A percentile compares a stretch with the other conserved stretches of the same genome.
These are phyloP conservation scores for Cottus gobio DNA, from an alignment of 2,113 vertebrate species.

Conservation along the genomic window DNA sequence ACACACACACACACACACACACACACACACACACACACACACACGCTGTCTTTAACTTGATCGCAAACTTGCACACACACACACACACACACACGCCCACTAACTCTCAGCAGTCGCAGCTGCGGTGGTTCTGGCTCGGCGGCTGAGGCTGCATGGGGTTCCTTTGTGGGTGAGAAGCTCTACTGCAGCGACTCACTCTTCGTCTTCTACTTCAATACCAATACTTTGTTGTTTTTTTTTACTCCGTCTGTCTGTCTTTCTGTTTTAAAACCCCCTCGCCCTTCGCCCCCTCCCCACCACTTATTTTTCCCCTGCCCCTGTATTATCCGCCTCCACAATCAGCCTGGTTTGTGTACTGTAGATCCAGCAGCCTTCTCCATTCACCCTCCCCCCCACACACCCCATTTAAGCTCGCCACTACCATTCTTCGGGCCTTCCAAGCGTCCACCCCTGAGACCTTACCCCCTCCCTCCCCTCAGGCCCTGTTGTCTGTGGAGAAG, in stretches of 20 bases:
- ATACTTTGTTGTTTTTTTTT: background rate
- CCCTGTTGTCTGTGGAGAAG: slow-evolving; percentile 60
- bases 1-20: slow-evolving; percentile 7
- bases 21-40: slow-evolving; percentile 25
- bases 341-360: slow-evolving; percentile 51
- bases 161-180: slow-evolving; percentile 62
- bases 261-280: background rate
- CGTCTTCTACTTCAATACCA: background rate
- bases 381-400: slow-evolving; percentile 1
- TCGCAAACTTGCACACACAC: slow-evolving; percentile 11
- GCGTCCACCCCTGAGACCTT: slow-evolving; percentile 24
- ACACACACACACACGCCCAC: slow-evolving; percentile 18
- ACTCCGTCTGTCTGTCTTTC: slow-evolving; percentile 5
- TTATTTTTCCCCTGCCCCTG: slow-evolving; percentile 33
- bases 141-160: slow-evolving; percentile 60
- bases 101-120: slow-evolving; percentile 42
- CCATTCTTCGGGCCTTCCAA: slow-evolving; percentile 13
- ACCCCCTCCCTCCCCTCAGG: slow-evolving; percentile 32
- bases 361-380: slow-evolving; percentile 62
- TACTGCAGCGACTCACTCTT: slow-evolving; percentile 53
- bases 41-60: slow-evolving; percentile 3
- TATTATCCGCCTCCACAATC: slow-evolving; percentile 57
- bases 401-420: background rate
- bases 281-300: background rate
- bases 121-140: slow-evolving; percentile 65